Base-by-base conservation (phyloP, 1,140 invertebrate species). In the Lasioglossum baleicum region DNA sequence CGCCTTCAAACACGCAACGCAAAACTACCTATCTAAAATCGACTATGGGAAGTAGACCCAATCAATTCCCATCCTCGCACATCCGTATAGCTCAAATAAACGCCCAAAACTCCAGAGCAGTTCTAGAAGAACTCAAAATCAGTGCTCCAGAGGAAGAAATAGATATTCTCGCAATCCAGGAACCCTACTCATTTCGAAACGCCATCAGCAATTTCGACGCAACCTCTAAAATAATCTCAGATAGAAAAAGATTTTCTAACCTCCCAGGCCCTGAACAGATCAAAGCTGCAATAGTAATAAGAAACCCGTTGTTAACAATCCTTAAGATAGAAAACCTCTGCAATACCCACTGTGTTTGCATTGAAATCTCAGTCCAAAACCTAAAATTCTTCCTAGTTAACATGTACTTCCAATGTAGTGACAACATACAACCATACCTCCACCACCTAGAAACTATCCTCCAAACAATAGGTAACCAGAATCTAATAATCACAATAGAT, bases 371-470 rank as follows among this genome's bases (percentile, higher is more conserved):
- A 13, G 53, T 56, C 13, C 13, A 13, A 8, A 15, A 15, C 6
- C 15, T 15, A 7, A 20, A 64, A 3, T 64, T 64, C 13, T 31
- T 26, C 26, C 5, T 64, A 2, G 35, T 64, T 40, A 64, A 26
- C 17, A 26, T 26, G 5, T 64, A 64, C 15, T 31, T 64, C 13
- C 63, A 40, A 64, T 40, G 6, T 10, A 13, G 11, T 5, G 63
- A 64, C 11, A 1, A 11, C 2, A 64, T 64, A 2, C n/a, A 64
- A 7, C 2, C 22, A 5, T 68, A 75, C 48, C 7, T 77, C 26
- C 67, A 51, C 8, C 51, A 77, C 2, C 15, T 80, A 3, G 26
- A 63, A n/a, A 77, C 40, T 31, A 69, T 44, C 8, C 42, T 44
- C 42, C 42, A 44, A 3, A 44, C 6, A 7, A 6, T 44, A 6